Conservation (phyloP, 2,888 invertebrate species). For the Andrena marginata region DNA sequence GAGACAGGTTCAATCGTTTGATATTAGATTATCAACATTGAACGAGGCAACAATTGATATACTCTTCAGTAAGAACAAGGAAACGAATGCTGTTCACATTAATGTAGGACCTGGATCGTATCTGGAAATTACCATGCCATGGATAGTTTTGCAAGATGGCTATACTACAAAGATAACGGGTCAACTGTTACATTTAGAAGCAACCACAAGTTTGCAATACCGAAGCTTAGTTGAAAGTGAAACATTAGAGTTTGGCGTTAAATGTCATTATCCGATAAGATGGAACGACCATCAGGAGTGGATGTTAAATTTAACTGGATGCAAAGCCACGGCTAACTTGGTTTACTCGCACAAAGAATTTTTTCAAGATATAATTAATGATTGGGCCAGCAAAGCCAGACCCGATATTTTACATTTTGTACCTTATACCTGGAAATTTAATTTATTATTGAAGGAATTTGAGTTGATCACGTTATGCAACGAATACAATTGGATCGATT, state of each 20-base stretch:
- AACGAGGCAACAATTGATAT: constrained; percentile 98
- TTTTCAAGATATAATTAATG: constrained; percentile 96
- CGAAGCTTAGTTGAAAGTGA: constrained; percentile 97
- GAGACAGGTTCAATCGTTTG: constrained; percentile 95
- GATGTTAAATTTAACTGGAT: constrained; percentile 95
- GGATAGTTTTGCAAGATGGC: constrained; percentile 95
- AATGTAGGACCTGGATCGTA: constrained; percentile 98
- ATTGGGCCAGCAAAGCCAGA: constrained; percentile 97
- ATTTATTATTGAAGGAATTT: constrained; percentile 96
- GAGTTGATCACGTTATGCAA: constrained; percentile 97
- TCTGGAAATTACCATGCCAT: constrained; percentile 97
- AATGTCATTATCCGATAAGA: constrained; percentile 94
- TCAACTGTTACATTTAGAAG: constrained; percentile 96
- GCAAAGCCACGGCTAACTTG: constrained; percentile 96
- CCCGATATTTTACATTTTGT: constrained; percentile 98
- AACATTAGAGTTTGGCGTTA: constrained; percentile 96
- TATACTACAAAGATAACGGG: constrained; percentile 97
- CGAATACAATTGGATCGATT: constrained; percentile 99
- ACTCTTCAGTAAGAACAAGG: constrained; percentile 97
- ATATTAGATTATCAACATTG: constrained; percentile 95
- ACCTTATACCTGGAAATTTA: constrained; percentile 98
- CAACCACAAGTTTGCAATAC: constrained; percentile 97
- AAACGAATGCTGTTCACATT: constrained; percentile 98
- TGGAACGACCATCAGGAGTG: constrained; percentile 99
- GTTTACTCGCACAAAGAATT: constrained; percentile 98